phyloP scores from a whole-genome alignment of 2,888 invertebrate species.

The Arrhopalites spinosus region DNA sequence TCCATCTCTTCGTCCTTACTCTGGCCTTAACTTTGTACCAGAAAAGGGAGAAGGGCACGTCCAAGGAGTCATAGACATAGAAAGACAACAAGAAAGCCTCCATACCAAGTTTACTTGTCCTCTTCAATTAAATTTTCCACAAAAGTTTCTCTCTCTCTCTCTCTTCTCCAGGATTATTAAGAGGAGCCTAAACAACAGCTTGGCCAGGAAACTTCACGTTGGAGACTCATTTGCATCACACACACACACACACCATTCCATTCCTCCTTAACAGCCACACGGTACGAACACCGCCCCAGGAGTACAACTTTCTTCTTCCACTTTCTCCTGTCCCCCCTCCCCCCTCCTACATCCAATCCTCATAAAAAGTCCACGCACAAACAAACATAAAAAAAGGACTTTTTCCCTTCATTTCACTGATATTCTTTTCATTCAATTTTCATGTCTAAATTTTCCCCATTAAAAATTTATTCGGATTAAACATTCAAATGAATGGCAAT shows the following conservation, averaged over 20 bases:
- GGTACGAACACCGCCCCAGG: too few relatives aligned
- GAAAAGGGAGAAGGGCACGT: neutral
- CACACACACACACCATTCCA: neutral
- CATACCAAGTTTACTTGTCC: conserved; percentile 14
- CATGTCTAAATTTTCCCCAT: too few relatives aligned
- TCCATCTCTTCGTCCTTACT: neutral
- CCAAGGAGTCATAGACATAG: neutral
- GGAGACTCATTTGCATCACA: conserved; percentile 19
- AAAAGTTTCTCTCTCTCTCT: conserved; percentile 24
- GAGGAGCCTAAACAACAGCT: conserved; percentile 31
- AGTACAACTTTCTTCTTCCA: too few relatives aligned
- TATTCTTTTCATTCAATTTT: too few relatives aligned
- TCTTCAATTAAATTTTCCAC: conserved; percentile 32
- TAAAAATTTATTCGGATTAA: too few relatives aligned
- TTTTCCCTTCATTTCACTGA: too few relatives aligned
- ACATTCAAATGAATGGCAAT: too few relatives aligned
- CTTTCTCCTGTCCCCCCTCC: too few relatives aligned
- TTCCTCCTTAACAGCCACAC: too few relatives aligned
- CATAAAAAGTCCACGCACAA: too few relatives aligned
- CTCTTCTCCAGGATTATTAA: conserved; percentile 31
- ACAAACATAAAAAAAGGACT: too few relatives aligned
- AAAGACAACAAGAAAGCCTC: conserved; percentile 1
- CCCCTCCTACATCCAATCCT: too few relatives aligned
- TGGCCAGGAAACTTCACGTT: conserved; percentile 19
- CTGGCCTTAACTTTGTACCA: neutral